Conservation (phyloP, 2,797 vertebrate genomes). For the Mareca penelope region DNA sequence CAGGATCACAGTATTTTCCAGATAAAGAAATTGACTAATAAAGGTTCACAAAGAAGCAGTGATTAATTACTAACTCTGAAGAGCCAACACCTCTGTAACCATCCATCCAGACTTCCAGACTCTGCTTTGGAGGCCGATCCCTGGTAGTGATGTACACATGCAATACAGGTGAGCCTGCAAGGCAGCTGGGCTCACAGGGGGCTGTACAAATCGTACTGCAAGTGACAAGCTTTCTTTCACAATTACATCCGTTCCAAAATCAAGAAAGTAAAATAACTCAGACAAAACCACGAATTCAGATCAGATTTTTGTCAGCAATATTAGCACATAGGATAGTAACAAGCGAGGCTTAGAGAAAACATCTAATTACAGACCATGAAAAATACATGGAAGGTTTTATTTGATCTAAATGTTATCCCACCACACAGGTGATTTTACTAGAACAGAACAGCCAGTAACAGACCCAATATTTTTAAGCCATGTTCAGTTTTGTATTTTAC, state of each 20-base stretch:
- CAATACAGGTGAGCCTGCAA: neutral
- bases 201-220: neutral
- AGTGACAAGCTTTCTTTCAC: neutral
- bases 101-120: neutral
- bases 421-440: neutral
- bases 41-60: neutral
- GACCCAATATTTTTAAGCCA: neutral
- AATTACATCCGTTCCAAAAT: neutral
- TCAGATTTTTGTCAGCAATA: neutral
- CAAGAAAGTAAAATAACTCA: neutral
- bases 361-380: neutral
- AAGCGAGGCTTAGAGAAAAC: neutral
- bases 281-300: neutral
- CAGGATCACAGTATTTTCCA: neutral
- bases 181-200: neutral
- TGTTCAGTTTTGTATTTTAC: neutral
- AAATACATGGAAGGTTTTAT: neutral
- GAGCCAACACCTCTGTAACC: neutral
- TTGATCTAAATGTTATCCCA: neutral
- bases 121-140: neutral
- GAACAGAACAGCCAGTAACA: neutral
- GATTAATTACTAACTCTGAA: neutral
- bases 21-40: neutral
- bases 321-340: neutral
- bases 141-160: neutral